These are phyloP conservation scores for Steinernema scapterisci DNA, from an alignment of 2,888 invertebrate species.

Conservation along the genomic window DNA sequence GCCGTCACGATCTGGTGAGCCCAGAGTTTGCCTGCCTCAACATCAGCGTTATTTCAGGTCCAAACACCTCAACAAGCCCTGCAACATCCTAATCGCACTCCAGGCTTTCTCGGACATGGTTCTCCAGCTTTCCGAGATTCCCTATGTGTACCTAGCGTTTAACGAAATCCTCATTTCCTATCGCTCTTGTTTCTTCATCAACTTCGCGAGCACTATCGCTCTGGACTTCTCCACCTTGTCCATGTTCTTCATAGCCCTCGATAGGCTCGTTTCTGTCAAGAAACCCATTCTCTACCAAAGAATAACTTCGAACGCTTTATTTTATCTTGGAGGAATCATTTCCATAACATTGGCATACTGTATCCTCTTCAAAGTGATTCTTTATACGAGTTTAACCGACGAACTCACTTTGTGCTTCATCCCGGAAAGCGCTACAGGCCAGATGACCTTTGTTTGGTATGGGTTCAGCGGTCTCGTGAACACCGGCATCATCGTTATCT, in stretches of 20 bases:
- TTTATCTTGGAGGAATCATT: background rate
- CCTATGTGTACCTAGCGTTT: constrained; percentile 1
- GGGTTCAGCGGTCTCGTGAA: background rate
- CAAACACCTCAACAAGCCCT: background rate
- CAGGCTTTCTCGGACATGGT: constrained; percentile 5
- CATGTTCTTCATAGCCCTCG: constrained; percentile 22
- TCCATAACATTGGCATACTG: background rate
- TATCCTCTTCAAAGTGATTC: background rate
- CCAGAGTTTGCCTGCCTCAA: background rate
- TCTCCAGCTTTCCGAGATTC: background rate
- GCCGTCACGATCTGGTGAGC: background rate
- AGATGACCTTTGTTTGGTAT: background rate
- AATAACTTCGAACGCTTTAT: background rate
- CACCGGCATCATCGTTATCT: background rate
- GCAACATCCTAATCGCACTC: constrained; percentile 1
- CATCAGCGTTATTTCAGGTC: background rate
- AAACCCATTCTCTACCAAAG: background rate
- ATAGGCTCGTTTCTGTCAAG: background rate
- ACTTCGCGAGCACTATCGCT: background rate
- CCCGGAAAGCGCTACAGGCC: background rate
- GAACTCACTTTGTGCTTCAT: background rate
- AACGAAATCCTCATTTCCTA: background rate
- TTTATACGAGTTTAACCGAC: background rate
- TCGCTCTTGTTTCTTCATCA: background rate
- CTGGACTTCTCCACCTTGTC: constrained; percentile 1